Evolutionary conservation across 1,140 invertebrate genomes (phyloP).

Genomic region (Archegozetes longisetosus): DNA sequence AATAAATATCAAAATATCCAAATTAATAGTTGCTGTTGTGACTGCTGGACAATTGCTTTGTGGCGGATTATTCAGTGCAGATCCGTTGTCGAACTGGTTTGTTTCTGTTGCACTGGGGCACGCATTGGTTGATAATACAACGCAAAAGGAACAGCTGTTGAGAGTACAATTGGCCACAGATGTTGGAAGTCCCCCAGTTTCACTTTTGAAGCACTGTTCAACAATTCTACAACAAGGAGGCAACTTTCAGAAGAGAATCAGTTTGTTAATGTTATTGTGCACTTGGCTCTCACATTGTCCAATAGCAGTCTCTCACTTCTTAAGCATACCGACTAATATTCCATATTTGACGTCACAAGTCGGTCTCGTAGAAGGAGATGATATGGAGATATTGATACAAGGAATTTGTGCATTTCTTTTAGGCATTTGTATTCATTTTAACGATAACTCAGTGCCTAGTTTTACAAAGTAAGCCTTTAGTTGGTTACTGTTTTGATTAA

Average conservation of each 20-base stretch:
- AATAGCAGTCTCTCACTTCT: constrained; percentile 61
- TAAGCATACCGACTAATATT: constrained; percentile 65
- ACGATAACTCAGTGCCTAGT: constrained; percentile 63
- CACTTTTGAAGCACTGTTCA: constrained; percentile 70
- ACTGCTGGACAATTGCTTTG: constrained; percentile 77
- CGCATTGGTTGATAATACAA: constrained; percentile 67
- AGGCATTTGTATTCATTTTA: constrained; percentile 79
- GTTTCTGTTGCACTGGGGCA: constrained; percentile 79
- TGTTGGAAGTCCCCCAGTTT: constrained; percentile 62
- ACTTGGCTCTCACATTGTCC: constrained; percentile 77
- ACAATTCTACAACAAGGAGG: constrained; percentile 62
- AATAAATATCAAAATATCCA: constrained; percentile 3
- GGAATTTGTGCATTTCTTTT: constrained; percentile 87
- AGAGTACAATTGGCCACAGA: constrained; percentile 76
- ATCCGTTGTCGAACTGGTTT: constrained; percentile 94
- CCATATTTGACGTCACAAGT: constrained; percentile 41
- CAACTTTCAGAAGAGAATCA: constrained; percentile 75
- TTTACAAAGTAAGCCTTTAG: constrained; percentile 41
- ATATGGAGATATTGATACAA: constrained; percentile 68
- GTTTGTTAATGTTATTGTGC: constrained; percentile 73
- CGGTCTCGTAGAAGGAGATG: constrained; percentile 59
- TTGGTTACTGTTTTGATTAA: constrained; percentile 1
- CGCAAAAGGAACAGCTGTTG: constrained; percentile 81
- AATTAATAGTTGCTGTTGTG: constrained; percentile 24
- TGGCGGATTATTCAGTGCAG: constrained; percentile 74